A percentile compares a stretch with the other conserved stretches of the same genome.
phyloP scores from a whole-genome alignment of 2,113 vertebrate genomes.

The Gymnobelideus leadbeateri region DNA sequence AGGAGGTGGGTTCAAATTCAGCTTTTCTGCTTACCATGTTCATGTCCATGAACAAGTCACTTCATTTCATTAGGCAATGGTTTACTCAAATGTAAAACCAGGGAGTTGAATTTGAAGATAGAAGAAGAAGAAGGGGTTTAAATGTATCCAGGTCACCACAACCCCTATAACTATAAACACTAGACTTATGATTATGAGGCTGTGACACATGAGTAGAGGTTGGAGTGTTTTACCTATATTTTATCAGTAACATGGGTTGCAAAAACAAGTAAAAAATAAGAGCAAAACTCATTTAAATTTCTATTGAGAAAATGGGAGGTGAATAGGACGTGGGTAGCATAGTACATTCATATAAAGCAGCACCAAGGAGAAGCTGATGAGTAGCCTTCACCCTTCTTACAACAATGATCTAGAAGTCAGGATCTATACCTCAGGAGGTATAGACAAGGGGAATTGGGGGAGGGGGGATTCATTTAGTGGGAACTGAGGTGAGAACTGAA shows the following conservation, averaged over 20 bases:
- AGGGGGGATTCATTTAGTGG: neutral
- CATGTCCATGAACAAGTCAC: neutral
- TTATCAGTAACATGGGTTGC: neutral
- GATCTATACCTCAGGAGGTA: neutral
- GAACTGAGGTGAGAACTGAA: neutral
- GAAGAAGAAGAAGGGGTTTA: neutral
- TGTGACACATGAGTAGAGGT: neutral
- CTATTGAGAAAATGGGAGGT: neutral
- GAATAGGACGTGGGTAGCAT: neutral
- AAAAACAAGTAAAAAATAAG: neutral
- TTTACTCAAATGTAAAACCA: no score
- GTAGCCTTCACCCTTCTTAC: neutral
- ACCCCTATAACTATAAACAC: neutral
- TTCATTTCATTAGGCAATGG: neutral
- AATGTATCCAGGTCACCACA: neutral
- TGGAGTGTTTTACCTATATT: neutral
- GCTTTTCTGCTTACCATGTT: neutral
- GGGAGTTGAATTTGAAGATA: neutral
- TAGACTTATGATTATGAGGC: neutral
- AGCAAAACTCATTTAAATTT: neutral
- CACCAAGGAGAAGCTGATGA: neutral
- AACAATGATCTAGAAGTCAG: neutral
- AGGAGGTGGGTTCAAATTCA: neutral
- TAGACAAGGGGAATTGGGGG: neutral
- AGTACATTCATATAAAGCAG: neutral